Percentiles rank a stretch among this genome's conserved stretches.
These are phyloP conservation scores for Corella eumyota DNA, from an alignment of 23 tunicate genomes.

Conservation along the genomic window DNA sequence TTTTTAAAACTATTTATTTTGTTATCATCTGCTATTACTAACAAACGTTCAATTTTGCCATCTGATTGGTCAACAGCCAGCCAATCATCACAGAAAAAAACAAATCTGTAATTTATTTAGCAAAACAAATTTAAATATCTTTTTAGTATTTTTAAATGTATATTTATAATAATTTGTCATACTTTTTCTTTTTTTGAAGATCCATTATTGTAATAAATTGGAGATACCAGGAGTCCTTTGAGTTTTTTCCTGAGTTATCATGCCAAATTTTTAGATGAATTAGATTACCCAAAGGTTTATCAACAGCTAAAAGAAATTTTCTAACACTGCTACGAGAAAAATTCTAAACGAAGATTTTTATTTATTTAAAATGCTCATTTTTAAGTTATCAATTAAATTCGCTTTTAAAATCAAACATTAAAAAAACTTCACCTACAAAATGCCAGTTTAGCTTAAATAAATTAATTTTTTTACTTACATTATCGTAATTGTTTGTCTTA, in stretches of 20 bases:
- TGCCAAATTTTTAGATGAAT: constrained; percentile 58
- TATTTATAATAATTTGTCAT: background rate
- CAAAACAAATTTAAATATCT: no score
- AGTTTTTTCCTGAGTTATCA: constrained; percentile 56
- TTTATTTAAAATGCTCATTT: no score
- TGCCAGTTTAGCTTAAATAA: no score
- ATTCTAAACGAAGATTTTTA: no score
- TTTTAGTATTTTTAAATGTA: no score
- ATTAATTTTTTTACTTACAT: no score
- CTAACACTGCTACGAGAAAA: constrained; percentile 35
- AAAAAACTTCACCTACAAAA: no score
- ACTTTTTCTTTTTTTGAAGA: constrained; percentile 60
- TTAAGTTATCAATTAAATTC: no score
- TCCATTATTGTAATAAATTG: constrained; percentile 41
- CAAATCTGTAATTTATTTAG: constrained; percentile 20
- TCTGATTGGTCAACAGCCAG: constrained; percentile 87
- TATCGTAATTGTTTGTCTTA: constrained; percentile 10
- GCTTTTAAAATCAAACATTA: no score
- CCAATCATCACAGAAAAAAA: constrained; percentile 83
- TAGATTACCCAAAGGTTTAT: constrained; percentile 37
- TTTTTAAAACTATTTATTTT: constrained; percentile 45
- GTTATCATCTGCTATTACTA: constrained; percentile 32
- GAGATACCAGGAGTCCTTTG: constrained; percentile 62
- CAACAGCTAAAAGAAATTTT: constrained; percentile 45
- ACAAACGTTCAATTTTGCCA: constrained; percentile 46